Percentiles rank a stretch among this genome's conserved stretches.
Conservation (phyloP, 37 sponge, comb jelly and placozoan genomes). For the Trichoplax adhaerens region DNA sequence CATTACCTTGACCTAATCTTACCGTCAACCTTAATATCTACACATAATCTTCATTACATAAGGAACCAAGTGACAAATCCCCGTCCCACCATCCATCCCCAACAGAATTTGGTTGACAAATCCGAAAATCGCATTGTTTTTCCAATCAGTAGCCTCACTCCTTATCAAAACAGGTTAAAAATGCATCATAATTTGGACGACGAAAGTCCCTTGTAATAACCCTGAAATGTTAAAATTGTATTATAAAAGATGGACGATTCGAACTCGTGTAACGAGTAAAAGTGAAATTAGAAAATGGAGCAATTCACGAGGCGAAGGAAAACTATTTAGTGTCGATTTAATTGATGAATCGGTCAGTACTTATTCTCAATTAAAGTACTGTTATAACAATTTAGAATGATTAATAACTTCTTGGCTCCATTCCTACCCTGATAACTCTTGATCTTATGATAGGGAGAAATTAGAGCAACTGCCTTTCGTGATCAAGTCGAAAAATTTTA, state of each 20-base stretch:
- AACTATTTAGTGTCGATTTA: conserved; percentile 58
- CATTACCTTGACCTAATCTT: conserved; percentile 1
- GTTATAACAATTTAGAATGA: not conserved
- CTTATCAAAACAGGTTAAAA: conserved; percentile 63
- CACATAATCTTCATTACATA: not conserved
- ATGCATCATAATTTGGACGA: not conserved
- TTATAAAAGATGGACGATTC: conserved; percentile 60
- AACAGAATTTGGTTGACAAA: not conserved
- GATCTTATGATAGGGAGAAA: conserved; percentile 39
- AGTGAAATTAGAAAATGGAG: conserved; percentile 56
- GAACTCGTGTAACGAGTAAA: conserved; percentile 60
- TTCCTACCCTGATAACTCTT: conserved; percentile 3
- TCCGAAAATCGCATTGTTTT: conserved; percentile 4
- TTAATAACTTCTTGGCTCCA: not conserved
- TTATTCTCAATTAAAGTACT: not conserved
- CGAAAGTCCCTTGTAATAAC: not conserved
- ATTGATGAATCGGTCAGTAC: conserved; percentile 60
- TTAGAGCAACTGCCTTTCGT: conserved; percentile 66
- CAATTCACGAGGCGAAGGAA: conserved; percentile 83
- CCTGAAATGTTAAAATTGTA: conserved; percentile 5
- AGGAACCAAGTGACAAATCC: not conserved
- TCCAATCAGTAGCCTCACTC: conserved; percentile 66
- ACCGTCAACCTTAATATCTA: not conserved
- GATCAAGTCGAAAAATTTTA: conserved; percentile 52
- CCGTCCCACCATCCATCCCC: conserved; percentile 4